Base-by-base conservation (phyloP, 2,888 invertebrate species). In the Pseudococcus viburni region DNA sequence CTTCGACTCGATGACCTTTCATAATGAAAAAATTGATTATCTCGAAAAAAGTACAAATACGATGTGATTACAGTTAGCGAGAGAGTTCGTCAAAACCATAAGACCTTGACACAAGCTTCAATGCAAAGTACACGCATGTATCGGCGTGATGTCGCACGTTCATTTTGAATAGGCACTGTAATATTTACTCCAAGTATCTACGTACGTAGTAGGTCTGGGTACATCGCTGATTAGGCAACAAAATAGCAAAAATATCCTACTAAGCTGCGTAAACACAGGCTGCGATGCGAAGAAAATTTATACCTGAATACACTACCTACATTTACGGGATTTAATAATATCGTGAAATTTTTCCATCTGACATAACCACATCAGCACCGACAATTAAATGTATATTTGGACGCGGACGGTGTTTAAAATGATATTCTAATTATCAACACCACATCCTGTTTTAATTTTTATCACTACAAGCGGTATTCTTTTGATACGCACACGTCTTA, bases 31-130 rank as follows among this genome's bases (percentile, higher is more conserved):
- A 64, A 55, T 55, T 55, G n/a, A 55, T 55, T 55, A 55, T 55
- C 55, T 55, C 55, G n/a, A 55, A 55, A 55, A 55, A 55, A 55
- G 55, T 55, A 55, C 55, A 55, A 55, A 55, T 55, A 55, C 55
- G 55, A 55, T 55, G 17, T n/a, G 55, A 55, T 55, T 55, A 55
- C 55, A 22, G 0, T 42, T 6, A 42, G 3, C 5, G 22, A 64
- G 64, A 64, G 64, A 19, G 64, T 64, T 64, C 64, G 22, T 64
- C 19, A 64, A 64, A 64, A 64, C 22, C 22, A 64, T 64, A 64
- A 64, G 22, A 22, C 64, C 64, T 64, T 64, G 64, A 64, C 64
- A 64, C 8, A 22, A 64, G 64, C 64, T 64, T 64, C 64, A 64
- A 64, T 64, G 64, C 22, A 64, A 64, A 19, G 64, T 64, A 64